Conservation (phyloP, 2,797 vertebrate genomes). For the Perodicticus potto region DNA sequence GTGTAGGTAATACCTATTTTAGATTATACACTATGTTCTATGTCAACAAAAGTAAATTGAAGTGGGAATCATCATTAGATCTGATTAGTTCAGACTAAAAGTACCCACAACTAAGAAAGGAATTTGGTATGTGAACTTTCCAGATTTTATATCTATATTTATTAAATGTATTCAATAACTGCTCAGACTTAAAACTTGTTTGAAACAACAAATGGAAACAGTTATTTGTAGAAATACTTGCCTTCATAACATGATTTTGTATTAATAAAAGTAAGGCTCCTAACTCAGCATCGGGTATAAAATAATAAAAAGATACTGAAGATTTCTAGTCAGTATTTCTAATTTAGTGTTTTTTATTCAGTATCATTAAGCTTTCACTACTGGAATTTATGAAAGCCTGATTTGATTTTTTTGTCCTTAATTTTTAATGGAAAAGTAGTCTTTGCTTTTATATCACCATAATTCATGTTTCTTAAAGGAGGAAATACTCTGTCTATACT, state of each 20-base stretch:
- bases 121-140: neutral
- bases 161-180: neutral
- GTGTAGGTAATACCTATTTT: neutral
- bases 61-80: neutral
- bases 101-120: neutral
- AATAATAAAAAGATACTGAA: slow-evolving; percentile 15
- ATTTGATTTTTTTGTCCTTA: neutral
- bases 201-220: neutral
- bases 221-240: neutral
- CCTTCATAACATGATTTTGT: neutral
- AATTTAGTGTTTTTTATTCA: neutral
- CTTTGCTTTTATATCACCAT: slow-evolving; percentile 64
- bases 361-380: slow-evolving; percentile 32
- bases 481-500: slow-evolving; percentile 73
- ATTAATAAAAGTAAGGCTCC: neutral
- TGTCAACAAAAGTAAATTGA: neutral
- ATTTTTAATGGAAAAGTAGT: neutral
- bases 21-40: neutral
- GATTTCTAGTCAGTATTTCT: slow-evolving; percentile 47
- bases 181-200: neutral
- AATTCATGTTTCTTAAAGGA: slow-evolving; percentile 67
- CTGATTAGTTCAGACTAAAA: neutral
- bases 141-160: neutral
- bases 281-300: neutral
- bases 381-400: neutral